A percentile compares a stretch with the other conserved stretches of the same genome.
Evolutionary conservation across 2,113 vertebrate genomes (phyloP).

Genomic region (Psittacus erithacus): DNA sequence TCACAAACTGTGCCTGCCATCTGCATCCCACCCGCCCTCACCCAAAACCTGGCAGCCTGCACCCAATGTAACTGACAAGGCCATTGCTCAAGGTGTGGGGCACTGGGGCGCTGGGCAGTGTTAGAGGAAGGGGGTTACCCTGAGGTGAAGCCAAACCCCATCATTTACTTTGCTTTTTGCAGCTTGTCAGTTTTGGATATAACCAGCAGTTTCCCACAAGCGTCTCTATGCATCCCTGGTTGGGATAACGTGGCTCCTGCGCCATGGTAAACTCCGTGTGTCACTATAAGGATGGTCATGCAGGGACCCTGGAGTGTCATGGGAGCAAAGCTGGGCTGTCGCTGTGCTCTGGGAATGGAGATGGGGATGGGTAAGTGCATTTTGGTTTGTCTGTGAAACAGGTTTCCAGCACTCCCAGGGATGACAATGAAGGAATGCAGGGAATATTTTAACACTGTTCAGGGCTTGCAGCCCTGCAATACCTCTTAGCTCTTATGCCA

Average conservation of each 20-base stretch:
- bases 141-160: fast-evolving
- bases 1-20: background rate
- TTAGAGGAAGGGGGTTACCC: fast-evolving
- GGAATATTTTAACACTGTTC: background rate
- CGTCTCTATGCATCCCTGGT: background rate
- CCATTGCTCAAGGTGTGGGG: fast-evolving
- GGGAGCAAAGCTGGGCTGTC: background rate
- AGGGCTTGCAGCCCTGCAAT: fast-evolving
- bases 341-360: background rate
- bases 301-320: fast-evolving
- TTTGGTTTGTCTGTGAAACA: background rate
- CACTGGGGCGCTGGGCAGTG: background rate
- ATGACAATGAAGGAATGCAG: background rate
- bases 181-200: background rate
- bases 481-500: background rate
- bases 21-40: background rate
- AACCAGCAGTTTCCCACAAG: background rate
- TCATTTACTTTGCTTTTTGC: background rate
- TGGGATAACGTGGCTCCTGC: background rate
- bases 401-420: background rate
- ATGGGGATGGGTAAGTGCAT: background rate
- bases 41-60: background rate
- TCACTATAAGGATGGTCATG: background rate
- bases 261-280: fast-evolving
- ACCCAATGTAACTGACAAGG: fast-evolving